Evolutionary conservation across 2,888 invertebrate genomes (phyloP).

Genomic region (Himalopsyche tibetana): DNA sequence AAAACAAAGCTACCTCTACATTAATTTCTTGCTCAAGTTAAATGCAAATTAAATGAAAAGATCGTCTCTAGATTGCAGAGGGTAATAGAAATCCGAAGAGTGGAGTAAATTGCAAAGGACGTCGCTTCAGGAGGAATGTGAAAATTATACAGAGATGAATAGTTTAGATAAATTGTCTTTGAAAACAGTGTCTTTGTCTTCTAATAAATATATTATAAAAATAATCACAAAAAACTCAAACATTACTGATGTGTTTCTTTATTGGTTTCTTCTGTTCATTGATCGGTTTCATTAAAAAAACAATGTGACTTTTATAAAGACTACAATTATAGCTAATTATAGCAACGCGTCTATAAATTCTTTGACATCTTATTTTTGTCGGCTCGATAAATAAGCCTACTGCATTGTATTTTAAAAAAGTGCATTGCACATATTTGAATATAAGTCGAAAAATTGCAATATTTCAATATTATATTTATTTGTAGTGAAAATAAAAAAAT

Average conservation of each 20-base stretch:
- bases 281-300: no score
- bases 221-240: background rate
- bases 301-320: no score
- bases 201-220: background rate
- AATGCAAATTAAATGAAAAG: conserved; percentile 65
- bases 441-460: no score
- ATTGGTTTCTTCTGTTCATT: no score
- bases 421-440: no score
- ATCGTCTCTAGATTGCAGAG: conserved; percentile 48
- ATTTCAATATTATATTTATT: no score
- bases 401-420: no score
- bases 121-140: conserved; percentile 62
- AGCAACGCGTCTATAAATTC: no score
- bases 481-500: no score
- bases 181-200: conserved; percentile 57
- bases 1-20: background rate
- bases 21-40: conserved; percentile 47
- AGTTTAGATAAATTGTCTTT: conserved; percentile 59
- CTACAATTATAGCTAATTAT: no score
- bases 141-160: conserved; percentile 65
- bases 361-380: no score
- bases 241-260: background rate
- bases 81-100: conserved; percentile 62
- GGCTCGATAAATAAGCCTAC: no score
- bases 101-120: conserved; percentile 58